These are phyloP conservation scores for Mungos mungo DNA, from an alignment of 2,113 vertebrate genomes.

Conservation along the genomic window DNA sequence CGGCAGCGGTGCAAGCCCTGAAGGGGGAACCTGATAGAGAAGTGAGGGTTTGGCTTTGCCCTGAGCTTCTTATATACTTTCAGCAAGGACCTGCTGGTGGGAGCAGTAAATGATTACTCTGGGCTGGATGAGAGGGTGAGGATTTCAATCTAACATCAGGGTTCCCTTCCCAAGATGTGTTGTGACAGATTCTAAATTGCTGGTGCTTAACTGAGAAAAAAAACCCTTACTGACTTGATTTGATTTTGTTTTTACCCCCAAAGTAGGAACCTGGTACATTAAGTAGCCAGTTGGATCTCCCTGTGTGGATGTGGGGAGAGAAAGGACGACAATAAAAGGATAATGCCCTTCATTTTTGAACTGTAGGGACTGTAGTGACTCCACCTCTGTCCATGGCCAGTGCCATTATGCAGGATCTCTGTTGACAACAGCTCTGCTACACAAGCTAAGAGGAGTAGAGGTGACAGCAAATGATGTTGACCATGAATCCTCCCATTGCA, in stretches of 20 bases:
- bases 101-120: not conserved
- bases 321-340: not conserved
- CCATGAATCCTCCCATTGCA: not conserved
- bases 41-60: not conserved
- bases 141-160: not conserved
- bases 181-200: not conserved
- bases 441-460: not conserved
- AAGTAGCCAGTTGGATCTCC: not conserved
- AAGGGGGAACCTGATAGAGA: not conserved
- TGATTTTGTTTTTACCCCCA: slow-evolving; percentile 8
- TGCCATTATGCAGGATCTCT: not conserved
- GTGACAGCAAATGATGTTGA: not conserved
- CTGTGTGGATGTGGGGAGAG: not conserved
- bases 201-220: not conserved
- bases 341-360: not conserved
- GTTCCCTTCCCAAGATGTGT: not conserved
- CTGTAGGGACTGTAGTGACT: not conserved
- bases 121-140: not conserved
- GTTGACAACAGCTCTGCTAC: not conserved
- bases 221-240: not conserved
- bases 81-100: not conserved
- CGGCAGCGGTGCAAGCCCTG: not conserved
- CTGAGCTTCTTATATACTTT: not conserved
- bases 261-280: not conserved
- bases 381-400: not conserved